Percentiles rank a stretch among this genome's conserved stretches.
Evolutionary conservation across 1,140 invertebrate genomes (phyloP).

Genomic region (Berghia stephanieae): DNA sequence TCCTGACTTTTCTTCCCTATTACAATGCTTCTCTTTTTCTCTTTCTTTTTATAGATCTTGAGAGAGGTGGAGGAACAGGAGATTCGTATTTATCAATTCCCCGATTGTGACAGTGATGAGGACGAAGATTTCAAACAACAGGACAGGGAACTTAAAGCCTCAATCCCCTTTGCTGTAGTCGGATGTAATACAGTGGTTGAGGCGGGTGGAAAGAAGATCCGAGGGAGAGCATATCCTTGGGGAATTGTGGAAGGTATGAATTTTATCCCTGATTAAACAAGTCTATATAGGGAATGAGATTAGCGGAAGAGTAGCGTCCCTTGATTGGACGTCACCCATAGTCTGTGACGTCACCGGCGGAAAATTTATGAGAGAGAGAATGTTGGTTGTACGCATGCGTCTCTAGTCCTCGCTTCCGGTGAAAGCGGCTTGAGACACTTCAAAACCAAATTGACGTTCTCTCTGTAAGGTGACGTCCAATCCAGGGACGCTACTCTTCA

Average conservation of each 20-base stretch:
- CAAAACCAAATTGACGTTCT: too few species aligned
- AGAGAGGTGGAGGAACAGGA: constrained; percentile 60
- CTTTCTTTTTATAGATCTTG: constrained; percentile 51
- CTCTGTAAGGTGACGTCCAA: too few species aligned
- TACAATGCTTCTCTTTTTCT: background rate
- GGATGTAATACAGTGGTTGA: constrained; percentile 96
- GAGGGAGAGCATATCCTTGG: constrained; percentile 96
- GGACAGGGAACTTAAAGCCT: constrained; percentile 61
- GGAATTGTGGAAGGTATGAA: constrained; percentile 85
- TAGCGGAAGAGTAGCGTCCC: too few species aligned
- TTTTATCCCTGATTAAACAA: too few species aligned
- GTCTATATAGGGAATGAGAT: too few species aligned
- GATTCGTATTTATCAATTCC: constrained; percentile 66
- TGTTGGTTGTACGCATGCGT: too few species aligned
- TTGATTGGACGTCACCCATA: too few species aligned
- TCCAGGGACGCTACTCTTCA: too few species aligned
- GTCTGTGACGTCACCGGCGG: too few species aligned
- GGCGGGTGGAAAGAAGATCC: constrained; percentile 72
- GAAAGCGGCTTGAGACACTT: too few species aligned
- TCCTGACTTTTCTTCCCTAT: background rate
- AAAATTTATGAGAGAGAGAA: too few species aligned
- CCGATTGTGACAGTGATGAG: constrained; percentile 68
- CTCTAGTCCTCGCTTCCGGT: too few species aligned
- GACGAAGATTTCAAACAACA: constrained; percentile 67
- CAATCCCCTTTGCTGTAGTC: constrained; percentile 96